A percentile compares a stretch with the other conserved stretches of the same genome.
Conservation (phyloP, 2,888 invertebrate genomes). For the Subacronicta megacephala region DNA sequence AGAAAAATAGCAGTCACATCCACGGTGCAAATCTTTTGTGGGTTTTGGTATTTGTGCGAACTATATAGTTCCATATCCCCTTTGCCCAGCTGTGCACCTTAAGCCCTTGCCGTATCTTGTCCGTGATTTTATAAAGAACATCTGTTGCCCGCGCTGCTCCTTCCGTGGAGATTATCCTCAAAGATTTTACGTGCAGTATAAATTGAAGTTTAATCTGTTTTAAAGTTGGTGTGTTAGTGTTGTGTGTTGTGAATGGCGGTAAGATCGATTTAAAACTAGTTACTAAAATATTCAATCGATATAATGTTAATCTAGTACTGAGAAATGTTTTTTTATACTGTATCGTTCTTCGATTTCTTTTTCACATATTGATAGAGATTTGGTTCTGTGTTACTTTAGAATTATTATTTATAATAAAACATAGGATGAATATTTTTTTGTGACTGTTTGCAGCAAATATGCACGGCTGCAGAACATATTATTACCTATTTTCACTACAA, state of each 20-base stretch:
- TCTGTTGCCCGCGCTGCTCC: conserved; percentile 14
- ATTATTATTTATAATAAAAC: too few relatives aligned
- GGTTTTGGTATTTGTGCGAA: conserved; percentile 13
- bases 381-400: too few relatives aligned
- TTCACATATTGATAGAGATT: too few relatives aligned
- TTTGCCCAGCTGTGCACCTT: conserved; percentile 30
- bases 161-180: conserved; percentile 19
- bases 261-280: neutral
- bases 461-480: too few relatives aligned
- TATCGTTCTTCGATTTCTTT: too few relatives aligned
- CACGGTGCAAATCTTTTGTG: conserved; percentile 3
- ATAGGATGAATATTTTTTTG: too few relatives aligned
- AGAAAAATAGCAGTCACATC: conserved; percentile 6
- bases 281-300: too few relatives aligned
- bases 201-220: neutral
- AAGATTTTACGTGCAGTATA: conserved; percentile 6
- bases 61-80: conserved; percentile 12
- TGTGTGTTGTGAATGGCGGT: neutral
- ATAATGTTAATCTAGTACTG: too few relatives aligned
- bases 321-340: too few relatives aligned
- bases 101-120: conserved; percentile 14
- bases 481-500: too few relatives aligned
- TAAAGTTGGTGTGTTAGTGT: neutral
- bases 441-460: too few relatives aligned
- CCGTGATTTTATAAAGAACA: conserved; percentile 27